phyloP scores from a whole-genome alignment of 2,113 vertebrate genomes.

The Formicarius rufipectus region DNA sequence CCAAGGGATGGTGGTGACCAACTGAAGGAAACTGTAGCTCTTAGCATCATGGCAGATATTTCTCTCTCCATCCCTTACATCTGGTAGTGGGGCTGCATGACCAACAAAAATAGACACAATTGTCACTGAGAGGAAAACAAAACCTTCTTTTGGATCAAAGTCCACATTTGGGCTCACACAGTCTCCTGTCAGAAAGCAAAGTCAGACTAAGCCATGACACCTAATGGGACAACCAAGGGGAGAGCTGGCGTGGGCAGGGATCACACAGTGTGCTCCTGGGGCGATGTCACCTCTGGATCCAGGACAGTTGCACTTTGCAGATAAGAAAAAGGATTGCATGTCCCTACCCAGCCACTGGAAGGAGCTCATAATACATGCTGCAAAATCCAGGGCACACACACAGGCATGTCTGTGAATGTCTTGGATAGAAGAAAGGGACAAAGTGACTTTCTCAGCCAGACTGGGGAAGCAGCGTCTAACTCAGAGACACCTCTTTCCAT shows the following conservation, averaged over 20 bases:
- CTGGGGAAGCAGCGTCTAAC: not conserved
- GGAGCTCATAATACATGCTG: not conserved
- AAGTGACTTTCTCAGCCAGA: not conserved
- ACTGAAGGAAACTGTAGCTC: not conserved
- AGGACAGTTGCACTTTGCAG: not conserved
- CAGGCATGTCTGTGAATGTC: fast-evolving
- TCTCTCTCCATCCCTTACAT: not conserved
- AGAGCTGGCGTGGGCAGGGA: not conserved
- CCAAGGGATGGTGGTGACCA: fast-evolving
- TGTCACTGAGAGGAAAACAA: not conserved
- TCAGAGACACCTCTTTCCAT: not conserved
- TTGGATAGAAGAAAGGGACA: not conserved
- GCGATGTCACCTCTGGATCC: not conserved
- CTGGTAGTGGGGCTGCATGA: not conserved
- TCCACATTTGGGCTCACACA: not conserved
- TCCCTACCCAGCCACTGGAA: not conserved
- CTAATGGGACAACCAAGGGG: not conserved
- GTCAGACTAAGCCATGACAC: not conserved
- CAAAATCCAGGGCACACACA: not conserved
- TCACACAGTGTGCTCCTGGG: not conserved
- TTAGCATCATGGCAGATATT: not conserved
- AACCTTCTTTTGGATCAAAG: not conserved
- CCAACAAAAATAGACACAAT: not conserved
- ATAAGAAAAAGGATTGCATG: not conserved
- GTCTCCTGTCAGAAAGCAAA: not conserved